Percentiles rank a stretch among this genome's conserved stretches.
Conservation (phyloP, 1,140 invertebrate species). For the Papilio dardanus region DNA sequence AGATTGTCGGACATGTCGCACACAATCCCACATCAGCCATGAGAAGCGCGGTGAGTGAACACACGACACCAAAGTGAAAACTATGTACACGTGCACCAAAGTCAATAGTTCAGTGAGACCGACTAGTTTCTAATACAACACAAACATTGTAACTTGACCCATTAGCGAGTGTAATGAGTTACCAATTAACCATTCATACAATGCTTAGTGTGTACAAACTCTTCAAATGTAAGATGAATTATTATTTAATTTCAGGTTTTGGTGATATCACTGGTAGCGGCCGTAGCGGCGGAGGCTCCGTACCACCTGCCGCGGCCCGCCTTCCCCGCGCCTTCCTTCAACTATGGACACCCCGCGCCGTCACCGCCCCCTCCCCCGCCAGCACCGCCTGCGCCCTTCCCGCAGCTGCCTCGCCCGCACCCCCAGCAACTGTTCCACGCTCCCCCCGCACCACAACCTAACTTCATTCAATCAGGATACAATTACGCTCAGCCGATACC, state of each 20-base stretch:
- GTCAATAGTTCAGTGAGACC: slow-evolving; percentile 39
- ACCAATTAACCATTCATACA: slow-evolving; percentile 19
- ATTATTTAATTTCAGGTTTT: slow-evolving; percentile 58
- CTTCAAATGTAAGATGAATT: not conserved
- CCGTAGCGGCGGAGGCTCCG: slow-evolving; percentile 65
- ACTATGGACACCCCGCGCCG: slow-evolving; percentile 45
- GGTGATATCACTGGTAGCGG: slow-evolving; percentile 61
- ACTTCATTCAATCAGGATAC: slow-evolving; percentile 26
- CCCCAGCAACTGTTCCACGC: not conserved
- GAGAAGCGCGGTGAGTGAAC: slow-evolving; percentile 72
- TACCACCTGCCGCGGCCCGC: slow-evolving; percentile 68
- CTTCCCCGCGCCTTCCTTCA: slow-evolving; percentile 55
- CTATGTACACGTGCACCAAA: slow-evolving; percentile 47
- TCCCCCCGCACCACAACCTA: slow-evolving; percentile 37
- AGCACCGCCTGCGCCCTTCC: slow-evolving; percentile 4
- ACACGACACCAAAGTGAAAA: slow-evolving; percentile 59
- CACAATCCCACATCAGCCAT: slow-evolving; percentile 63
- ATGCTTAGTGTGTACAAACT: not conserved
- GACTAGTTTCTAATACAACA: slow-evolving; percentile 37
- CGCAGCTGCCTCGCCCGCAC: slow-evolving; percentile 24
- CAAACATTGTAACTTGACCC: slow-evolving; percentile 42
- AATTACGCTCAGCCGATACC: slow-evolving; percentile 34
- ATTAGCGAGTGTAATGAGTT: slow-evolving; percentile 33
- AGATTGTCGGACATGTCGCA: slow-evolving; percentile 50
- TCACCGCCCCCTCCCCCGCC: slow-evolving; percentile 21